Base-by-base conservation (phyloP, 2,797 vertebrate genomes). In the Molossus molossus region DNA sequence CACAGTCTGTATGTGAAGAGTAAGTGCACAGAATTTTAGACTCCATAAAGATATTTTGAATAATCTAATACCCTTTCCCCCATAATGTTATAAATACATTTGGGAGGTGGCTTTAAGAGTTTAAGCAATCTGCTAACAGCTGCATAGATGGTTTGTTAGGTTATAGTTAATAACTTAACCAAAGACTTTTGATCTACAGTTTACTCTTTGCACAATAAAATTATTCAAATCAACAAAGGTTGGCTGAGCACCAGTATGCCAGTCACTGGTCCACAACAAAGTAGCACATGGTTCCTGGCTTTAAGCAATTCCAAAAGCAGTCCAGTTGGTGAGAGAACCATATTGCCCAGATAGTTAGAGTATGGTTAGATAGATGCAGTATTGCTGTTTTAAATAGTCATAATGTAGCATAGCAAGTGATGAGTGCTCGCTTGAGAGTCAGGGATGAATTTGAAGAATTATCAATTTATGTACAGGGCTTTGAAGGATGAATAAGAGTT, bases 151-250 rank as follows among this genome's bases (percentile, higher is more conserved):
- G 21, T 82, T 86, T 92, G 58, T 29, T 88, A 91, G 91, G 5
- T 76, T 90, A 77, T 76, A 69, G 88, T 62, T 50, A 87, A n/a
- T 40, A 80, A 33, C 75, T 76, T 80, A 80, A 93, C 57, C 18
- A 45, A 86, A 62, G 40, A 14, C 21, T 95, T 94, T 85, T 76
- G 82, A 90, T 81, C 33, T 37, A 50, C 5, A 27, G 3, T 85
- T 84, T 48, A 82, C 18, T 88, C 25, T 88, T 85, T 79, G 25
- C 55, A 62, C 14, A 77, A 55, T 2, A 81, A n/a, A 87, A 89
- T 53, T 93, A 65, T 57, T 94, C 65, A 77, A 53, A 77, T 94
- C n/a, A 77, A 45, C 33, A 33, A 90, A 80, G 58, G 75, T 9
- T 12, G 58, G 25, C 57, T 18, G 57, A 91, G 25, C 9, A 73